Evolutionary conservation across 2,113 vertebrate species (phyloP).

Genomic region (Thalassarche chlororhynchos): DNA sequence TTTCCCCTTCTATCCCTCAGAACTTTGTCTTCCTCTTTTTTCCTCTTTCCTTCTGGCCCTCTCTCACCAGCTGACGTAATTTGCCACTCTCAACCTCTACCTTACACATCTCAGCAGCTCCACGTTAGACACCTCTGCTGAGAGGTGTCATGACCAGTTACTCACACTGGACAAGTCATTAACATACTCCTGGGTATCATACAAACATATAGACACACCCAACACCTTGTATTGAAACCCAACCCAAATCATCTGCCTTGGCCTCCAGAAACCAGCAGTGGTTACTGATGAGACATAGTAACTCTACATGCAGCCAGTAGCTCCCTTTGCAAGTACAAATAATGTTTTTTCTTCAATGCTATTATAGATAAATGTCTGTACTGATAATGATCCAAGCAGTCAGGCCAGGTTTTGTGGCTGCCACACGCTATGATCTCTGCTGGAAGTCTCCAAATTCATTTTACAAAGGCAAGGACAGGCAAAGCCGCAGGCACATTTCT

Average conservation of each 20-base stretch:
- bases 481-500: not conserved
- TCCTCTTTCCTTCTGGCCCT: not conserved
- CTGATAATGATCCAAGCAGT: not conserved
- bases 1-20: not conserved
- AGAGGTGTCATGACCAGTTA: not conserved
- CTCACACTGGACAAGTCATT: not conserved
- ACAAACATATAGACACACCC: not conserved
- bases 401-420: not conserved
- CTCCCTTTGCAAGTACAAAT: not conserved
- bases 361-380: not conserved
- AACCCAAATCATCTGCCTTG: not conserved
- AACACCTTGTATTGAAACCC: not conserved
- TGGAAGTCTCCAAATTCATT: not conserved
- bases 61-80: not conserved
- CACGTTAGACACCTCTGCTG: not conserved
- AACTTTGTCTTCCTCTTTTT: not conserved
- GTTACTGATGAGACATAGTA: not conserved
- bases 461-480: not conserved
- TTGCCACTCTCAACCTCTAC: not conserved
- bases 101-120: not conserved
- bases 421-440: not conserved
- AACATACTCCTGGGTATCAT: not conserved
- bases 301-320: not conserved
- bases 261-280: not conserved
- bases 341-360: not conserved